These are phyloP conservation scores for Xanthia togata DNA, from an alignment of 2,888 invertebrate species.

Conservation along the genomic window DNA sequence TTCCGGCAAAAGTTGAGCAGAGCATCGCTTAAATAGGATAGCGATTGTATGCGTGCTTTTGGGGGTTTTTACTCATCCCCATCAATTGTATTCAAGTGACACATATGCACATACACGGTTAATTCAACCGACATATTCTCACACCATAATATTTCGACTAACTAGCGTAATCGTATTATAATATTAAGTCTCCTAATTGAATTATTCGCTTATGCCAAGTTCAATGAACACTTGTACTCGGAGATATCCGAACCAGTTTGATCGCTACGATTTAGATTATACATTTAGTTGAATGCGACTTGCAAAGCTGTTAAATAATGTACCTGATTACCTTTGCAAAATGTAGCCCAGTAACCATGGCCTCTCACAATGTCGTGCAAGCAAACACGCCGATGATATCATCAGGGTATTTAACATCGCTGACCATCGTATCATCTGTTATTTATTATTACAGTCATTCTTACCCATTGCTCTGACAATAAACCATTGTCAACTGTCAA, in stretches of 20 bases:
- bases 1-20: constrained; percentile 83
- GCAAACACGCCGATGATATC: constrained; percentile 78
- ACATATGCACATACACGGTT: constrained; percentile 14
- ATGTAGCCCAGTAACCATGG: constrained; percentile 72
- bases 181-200: constrained; percentile 62
- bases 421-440: constrained; percentile 73
- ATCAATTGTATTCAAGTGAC: constrained; percentile 34
- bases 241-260: constrained; percentile 53
- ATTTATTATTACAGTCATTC: constrained; percentile 63
- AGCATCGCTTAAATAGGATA: constrained; percentile 70
- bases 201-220: constrained; percentile 63
- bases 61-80: constrained; percentile 36
- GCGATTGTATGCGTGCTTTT: constrained; percentile 68
- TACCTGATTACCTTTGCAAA: constrained; percentile 75
- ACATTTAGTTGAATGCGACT: constrained; percentile 45
- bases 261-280: constrained; percentile 35
- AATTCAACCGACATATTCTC: constrained; percentile 24
- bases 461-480: constrained; percentile 59
- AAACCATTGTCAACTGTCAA: constrained; percentile 59
- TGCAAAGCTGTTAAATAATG: constrained; percentile 59
- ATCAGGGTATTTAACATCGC: constrained; percentile 71
- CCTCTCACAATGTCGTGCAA: constrained; percentile 67
- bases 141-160: constrained; percentile 46
- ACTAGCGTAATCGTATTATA: constrained; percentile 63
- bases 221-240: constrained; percentile 61